Evolutionary conservation across 2,888 invertebrate species (phyloP).

Genomic region (Callinectes sapidus): DNA sequence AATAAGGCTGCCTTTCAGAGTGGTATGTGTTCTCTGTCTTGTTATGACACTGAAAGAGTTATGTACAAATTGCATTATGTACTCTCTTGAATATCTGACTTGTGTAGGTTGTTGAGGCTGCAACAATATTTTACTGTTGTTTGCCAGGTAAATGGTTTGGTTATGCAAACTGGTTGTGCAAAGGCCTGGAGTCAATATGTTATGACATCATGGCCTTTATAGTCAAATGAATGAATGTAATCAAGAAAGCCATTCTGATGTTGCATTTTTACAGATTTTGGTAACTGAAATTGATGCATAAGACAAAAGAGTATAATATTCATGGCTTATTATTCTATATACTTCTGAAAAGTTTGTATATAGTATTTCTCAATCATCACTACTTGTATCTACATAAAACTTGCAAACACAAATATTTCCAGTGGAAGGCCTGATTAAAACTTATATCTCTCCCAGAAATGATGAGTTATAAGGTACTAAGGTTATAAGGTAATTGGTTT

Average conservation of each 20-base stretch:
- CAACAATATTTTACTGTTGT: background rate
- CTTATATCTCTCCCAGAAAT: background rate
- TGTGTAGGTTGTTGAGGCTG: background rate
- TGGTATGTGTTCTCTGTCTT: background rate
- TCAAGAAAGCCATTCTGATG: background rate
- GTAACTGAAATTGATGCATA: background rate
- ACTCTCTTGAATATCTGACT: background rate
- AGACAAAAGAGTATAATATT: background rate
- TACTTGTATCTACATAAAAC: too few relatives aligned
- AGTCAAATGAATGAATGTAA: background rate
- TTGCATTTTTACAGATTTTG: background rate
- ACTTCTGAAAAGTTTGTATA: background rate
- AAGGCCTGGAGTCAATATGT: background rate
- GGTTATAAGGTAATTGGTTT: too few relatives aligned
- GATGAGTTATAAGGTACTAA: too few relatives aligned
- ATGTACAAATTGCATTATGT: background rate
- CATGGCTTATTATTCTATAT: background rate
- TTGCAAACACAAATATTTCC: too few relatives aligned
- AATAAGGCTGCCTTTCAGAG: background rate
- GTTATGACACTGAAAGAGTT: background rate
- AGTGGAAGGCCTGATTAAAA: background rate
- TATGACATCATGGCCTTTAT: background rate
- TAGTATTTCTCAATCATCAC: background rate
- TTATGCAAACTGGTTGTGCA: background rate
- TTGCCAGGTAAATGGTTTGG: background rate